Evolutionary conservation across 1,140 invertebrate genomes (phyloP), one percentile per base, ranked within the genome.

Genomic region (Aphelenchoides besseyi): DNA sequence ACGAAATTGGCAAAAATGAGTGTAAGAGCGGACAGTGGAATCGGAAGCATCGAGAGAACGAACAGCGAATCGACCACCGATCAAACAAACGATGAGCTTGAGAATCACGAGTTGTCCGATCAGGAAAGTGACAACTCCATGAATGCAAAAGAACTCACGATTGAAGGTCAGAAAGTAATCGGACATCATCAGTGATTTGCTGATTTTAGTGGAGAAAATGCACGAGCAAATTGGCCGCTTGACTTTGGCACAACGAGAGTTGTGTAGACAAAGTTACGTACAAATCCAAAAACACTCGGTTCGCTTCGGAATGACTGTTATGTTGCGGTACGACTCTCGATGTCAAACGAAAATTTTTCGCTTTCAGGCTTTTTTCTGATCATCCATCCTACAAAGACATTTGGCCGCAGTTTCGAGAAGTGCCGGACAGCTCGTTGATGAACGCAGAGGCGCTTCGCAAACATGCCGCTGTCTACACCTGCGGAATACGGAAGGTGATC

Each of bases 371-470:
- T 5, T 81, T 81, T 41, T 59, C 77, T 30, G 77, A 81, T 37
- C 69, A 72, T 52, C 79, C 79, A n/a, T 53, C 78, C 9, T 82
- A 81, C 72, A 81, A 81, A 55, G 70, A 82, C 52, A 76, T 81
- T 18, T 81, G 79, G 79, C 79, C 79, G 1, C 73, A 80, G 33
- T 81, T 81, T 52, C 59, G 73, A 9, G 67, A 9, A 37, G 72
- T 81, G 8, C 71, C 78, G 2, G 79, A 81, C 55, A 72, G 68
- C 2, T 68, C 79, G 30, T 66, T 81, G 2, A 74, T 82, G 62
- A 66, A 62, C 52, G 75, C 79, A 28, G 48, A 61, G 2, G 70
- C 71, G 30, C 71, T 81, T 9, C 35, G 59, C 32, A 75, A 79
- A 30, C 79, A 81, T 64, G 80, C 74, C 37, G 35, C 30, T 16